Evolutionary conservation across 2,113 vertebrate genomes (phyloP).

Genomic region (Delphinus delphis): DNA sequence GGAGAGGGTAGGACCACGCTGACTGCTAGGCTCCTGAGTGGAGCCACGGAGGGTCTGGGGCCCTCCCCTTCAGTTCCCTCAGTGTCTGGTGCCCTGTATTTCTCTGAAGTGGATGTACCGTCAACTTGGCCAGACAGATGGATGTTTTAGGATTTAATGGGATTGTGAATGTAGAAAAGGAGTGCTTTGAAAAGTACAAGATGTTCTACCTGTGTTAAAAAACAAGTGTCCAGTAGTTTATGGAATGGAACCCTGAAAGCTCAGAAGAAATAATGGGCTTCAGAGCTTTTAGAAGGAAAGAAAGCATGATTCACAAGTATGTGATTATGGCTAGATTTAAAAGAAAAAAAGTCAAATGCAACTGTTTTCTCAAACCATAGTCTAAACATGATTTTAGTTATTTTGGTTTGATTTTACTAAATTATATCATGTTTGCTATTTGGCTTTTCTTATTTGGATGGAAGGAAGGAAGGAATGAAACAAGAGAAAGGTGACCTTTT

Average conservation of each 20-base stretch:
- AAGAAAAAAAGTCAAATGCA: not conserved
- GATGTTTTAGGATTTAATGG: not conserved
- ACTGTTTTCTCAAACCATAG: not conserved
- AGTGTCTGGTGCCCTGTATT: not conserved
- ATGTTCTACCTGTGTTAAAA: not conserved
- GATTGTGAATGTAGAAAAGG: not conserved
- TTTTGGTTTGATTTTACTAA: not conserved
- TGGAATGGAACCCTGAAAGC: not conserved
- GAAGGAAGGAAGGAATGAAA: constrained; percentile 72
- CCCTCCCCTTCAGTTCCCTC: not conserved
- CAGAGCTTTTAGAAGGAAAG: not conserved
- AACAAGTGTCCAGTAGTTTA: not conserved
- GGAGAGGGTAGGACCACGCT: not conserved
- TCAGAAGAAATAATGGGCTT: not conserved
- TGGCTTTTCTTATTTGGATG: constrained; percentile 53
- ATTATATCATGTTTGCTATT: not conserved
- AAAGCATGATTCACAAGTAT: not conserved
- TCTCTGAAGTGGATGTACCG: not conserved
- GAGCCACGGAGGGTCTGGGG: not conserved
- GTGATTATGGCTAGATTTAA: not conserved
- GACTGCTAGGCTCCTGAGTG: not conserved
- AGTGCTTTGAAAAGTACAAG: not conserved
- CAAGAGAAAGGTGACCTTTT: constrained; percentile 60
- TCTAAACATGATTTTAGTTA: constrained; percentile 16
- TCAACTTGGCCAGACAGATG: not conserved